Base-by-base conservation (phyloP, 2,113 vertebrate species). In the Excalfactoria chinensis region DNA sequence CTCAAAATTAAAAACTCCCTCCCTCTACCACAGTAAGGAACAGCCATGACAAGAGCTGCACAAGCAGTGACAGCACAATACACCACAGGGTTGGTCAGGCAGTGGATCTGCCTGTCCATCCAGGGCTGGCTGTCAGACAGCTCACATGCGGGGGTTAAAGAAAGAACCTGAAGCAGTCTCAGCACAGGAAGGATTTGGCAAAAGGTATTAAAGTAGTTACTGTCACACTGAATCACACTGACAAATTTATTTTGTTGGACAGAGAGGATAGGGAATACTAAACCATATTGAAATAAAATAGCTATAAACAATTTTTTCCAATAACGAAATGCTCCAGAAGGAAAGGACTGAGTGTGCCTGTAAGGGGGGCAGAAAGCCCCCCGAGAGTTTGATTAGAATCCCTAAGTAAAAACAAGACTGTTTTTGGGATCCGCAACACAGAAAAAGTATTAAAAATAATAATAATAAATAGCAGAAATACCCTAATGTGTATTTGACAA, bases 321-420 rank as follows among this genome's bases (percentile, higher is more conserved):
- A 25, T 86, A 84, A 84, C 51, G 60, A 68, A 55, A 90, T 87
- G n/a, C 78, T 89, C 81, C 82, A 72, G 55, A 89, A 58, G 34
- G 63, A 86, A 53, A 88, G 58, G 74, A 84, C 72, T 66, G 25
- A 21, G 28, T 0, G 5, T 74, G 80, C 40, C 87, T 75, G 30
- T 37, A 21, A 89, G 32, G 44, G 48, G 30, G 43, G 22, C 48
- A 89, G 26, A 84, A 19, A 53, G 77, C 77, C 77, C 26, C 19
- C 48, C 81, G 23, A 51, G 49, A 87, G 44, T 10, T 37, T 34
- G 25, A 41, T 21, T 73, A 28, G 32, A 89, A 91, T 73, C 34
- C 4, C 41, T 55, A 73, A 75, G 62, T 86, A 64, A 28, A 82
- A 15, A 72, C 6, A 35, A 75, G 63, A 55, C 34, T 37, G 30